phyloP scores from a whole-genome alignment of 2,888 invertebrate genomes.

The Nemurella pictetii region DNA sequence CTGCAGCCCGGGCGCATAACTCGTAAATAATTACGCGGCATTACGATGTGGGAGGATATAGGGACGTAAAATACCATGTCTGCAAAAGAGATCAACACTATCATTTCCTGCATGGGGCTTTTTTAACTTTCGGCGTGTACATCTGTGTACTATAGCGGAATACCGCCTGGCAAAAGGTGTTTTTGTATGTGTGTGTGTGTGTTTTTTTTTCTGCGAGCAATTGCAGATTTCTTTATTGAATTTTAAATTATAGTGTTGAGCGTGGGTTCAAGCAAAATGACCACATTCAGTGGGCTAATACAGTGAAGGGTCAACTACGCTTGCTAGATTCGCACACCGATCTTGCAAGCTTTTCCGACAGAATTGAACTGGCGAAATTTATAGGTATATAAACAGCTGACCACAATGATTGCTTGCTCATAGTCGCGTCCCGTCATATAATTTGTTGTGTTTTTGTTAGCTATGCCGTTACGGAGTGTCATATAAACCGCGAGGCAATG shows the following conservation, averaged over 20 bases:
- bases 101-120: background rate
- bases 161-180: background rate
- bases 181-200: too few species aligned
- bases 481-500: background rate
- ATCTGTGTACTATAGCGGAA: background rate
- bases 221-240: background rate
- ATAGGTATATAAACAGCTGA: background rate
- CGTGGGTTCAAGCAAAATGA: background rate
- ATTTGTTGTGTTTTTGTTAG: background rate
- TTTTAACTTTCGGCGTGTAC: background rate
- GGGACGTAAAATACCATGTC: background rate
- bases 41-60: slow-evolving; percentile 11
- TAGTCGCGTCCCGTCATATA: background rate
- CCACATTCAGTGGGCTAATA: background rate
- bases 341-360: background rate
- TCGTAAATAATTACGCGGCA: slow-evolving; percentile 10
- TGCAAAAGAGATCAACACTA: background rate
- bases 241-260: background rate
- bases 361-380: background rate
- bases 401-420: background rate
- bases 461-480: background rate
- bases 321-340: background rate
- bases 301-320: background rate
- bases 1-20: background rate
- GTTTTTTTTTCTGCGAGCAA: background rate